Percentiles rank a stretch among this genome's conserved stretches.
These are phyloP conservation scores for Zosterops japonicus DNA, from an alignment of 2,113 vertebrate species.

Conservation along the genomic window DNA sequence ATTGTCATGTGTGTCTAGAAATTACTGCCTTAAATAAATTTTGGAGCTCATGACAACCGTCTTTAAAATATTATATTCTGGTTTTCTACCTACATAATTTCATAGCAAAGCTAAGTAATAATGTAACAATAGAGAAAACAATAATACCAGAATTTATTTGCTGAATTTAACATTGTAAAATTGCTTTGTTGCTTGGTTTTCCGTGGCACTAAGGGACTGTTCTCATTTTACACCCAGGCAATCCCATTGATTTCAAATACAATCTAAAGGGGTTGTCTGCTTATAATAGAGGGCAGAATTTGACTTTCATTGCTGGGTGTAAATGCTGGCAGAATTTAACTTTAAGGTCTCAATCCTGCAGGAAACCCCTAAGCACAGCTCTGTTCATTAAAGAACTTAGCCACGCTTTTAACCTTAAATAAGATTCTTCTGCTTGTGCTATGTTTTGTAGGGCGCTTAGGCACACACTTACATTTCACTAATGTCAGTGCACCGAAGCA, in stretches of 20 bases:
- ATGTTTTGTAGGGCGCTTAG: background rate
- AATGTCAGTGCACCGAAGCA: background rate
- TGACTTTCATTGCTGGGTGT: constrained; percentile 58
- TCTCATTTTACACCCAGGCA: constrained; percentile 61
- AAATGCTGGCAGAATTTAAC: constrained; percentile 50
- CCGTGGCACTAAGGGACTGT: constrained; percentile 33
- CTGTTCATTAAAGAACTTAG: constrained; percentile 30
- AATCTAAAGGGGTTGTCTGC: constrained; percentile 58
- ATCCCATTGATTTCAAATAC: constrained; percentile 63
- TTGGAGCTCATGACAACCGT: constrained; percentile 6
- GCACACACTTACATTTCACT: background rate
- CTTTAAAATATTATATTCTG: constrained; percentile 28
- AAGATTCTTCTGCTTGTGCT: background rate
- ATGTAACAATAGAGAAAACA: constrained; percentile 13
- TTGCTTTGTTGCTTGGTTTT: constrained; percentile 57
- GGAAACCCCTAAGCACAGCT: constrained; percentile 27
- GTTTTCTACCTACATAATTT: background rate
- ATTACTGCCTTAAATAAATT: constrained; percentile 33
- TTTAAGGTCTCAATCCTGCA: constrained; percentile 36
- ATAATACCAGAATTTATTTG: constrained; percentile 40
- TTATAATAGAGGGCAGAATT: constrained; percentile 68
- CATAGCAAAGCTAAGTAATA: constrained; percentile 38
- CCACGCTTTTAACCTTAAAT: constrained; percentile 49
- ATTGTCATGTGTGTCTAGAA: constrained; percentile 15
- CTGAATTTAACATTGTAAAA: constrained; percentile 41